Base-by-base conservation (phyloP, 1,140 invertebrate species). In the Lutraria rhynchaena region DNA sequence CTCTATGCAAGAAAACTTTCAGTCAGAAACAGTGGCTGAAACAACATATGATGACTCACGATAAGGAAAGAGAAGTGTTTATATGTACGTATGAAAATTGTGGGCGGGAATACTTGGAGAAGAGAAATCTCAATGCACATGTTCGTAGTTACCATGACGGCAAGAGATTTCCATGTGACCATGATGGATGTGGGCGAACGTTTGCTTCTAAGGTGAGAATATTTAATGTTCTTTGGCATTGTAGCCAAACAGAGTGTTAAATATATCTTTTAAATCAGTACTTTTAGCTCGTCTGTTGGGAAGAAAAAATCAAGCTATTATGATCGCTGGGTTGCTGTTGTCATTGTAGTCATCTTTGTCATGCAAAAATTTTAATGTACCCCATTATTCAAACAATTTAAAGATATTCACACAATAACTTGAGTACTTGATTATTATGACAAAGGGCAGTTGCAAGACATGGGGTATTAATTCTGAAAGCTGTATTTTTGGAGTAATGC, bases 61-160 rank as follows among this genome's bases (percentile, higher is more conserved):
- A 51, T 11, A 76, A 71, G 1, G 31, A 49, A 11, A 53, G 85
- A 22, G n/a, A 55, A 0, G 51, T 82, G 19, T 83, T 74, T 44
- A 53, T 55, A 15, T 87, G 86, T 71, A 51, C 76, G 15, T 61
- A 63, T 27, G 86, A 86, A 1, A 80, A 78, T 41, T 87, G 86
- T 67, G 60, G 60, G 5, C 60, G 86, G 9, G 65, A 33, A 17
- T 87, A 87, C 57, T 58, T 81, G 3, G 74, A 82, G n/a, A 49
- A 81, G 46, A 51, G 83, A 17, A 87, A 87, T 73, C 73, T 87
- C 35, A 76, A 33, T 3, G 76, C 83, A 35, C 86, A 87, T 49
- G 46, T 87, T 19, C 67, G 77, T 53, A 83, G 85, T 33, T 87
- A 86, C 74, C 86, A 87, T 60, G 83, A 85, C 51, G 81, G 81